Evolutionary conservation across 2,888 invertebrate species (phyloP), one percentile per base, ranked within the genome.

Genomic region (Emesis russula): DNA sequence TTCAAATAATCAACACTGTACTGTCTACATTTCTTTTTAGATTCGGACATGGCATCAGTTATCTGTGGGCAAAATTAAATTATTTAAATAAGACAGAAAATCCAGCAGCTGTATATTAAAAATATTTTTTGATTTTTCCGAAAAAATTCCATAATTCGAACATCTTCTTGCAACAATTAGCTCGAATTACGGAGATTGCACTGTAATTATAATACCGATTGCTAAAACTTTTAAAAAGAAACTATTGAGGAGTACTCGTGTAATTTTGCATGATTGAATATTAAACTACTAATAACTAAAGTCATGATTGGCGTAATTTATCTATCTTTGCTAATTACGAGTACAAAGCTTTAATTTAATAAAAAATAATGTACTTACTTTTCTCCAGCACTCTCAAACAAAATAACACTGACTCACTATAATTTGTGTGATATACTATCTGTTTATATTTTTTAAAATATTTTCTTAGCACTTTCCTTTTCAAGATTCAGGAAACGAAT

Each of bases 1-100:
- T 91, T 90, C 41, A 86, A 87, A 84, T 87, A 90, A 81, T 85
- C 89, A 78, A 87, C 85, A 83, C 89, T 88, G 76, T 86, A 86
- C 77, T 89, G 89, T 81, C 85, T 71, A 81, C 85, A 87, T 83
- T 87, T 89, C 44, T 88, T 88, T 83, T 83, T 79, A 77, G 77
- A 77, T 81, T 85, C 77, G 81, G 41, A 41, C 41, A 41, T 41
- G 41, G 41, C 41, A 41, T 7, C 41, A 41, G 41, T 41, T 6
- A 41, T 41, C 41, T 41, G 41, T 41, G 41, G 9, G 41, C 41
- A 41, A 41, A 41, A 41, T 41, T 41, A 41, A 41, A 41, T 41
- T 41, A 41, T 41, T 41, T 41, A 41, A 41, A 41, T 41, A 41
- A 41, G 41, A 41, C 41, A 41, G 9, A 41, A 41, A 41, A 41